A percentile compares a stretch with the other conserved stretches of the same genome.
Conservation (phyloP, 2,113 vertebrate genomes). For the Chionomys nivalis region DNA sequence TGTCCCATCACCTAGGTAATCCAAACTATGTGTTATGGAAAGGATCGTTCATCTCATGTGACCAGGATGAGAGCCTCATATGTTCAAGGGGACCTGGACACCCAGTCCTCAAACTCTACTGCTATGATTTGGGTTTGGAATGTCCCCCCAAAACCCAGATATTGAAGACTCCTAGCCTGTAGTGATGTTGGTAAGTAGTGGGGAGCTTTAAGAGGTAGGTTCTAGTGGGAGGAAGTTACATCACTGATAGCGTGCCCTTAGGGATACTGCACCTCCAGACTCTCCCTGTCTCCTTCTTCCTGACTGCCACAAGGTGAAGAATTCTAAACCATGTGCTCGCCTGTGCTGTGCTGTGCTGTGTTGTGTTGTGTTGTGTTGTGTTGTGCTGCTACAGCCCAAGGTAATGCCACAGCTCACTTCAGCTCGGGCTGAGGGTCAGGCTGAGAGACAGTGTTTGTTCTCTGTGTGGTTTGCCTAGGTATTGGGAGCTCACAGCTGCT, state of each 20-base stretch:
- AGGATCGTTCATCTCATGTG: not conserved
- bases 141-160: rapidly evolving
- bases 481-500: not conserved
- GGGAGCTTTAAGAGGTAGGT: not conserved
- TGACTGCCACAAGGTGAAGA: not conserved
- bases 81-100: not conserved
- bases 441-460: not conserved
- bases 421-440: not conserved
- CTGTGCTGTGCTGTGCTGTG: no score
- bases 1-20: not conserved
- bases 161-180: not conserved
- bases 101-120: not conserved
- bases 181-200: not conserved
- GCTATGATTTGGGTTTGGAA: not conserved
- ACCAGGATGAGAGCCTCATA: rapidly evolving
- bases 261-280: not conserved
- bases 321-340: not conserved
- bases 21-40: not conserved
- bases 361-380: no score
- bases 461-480: not conserved
- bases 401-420: not conserved
- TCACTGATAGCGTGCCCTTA: not conserved
- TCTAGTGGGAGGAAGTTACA: not conserved
- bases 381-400: not conserved
- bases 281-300: not conserved